Percentiles rank a stretch among this genome's conserved stretches.
Evolutionary conservation across 1,140 invertebrate genomes (phyloP).

Genomic region (Drosophila varians): DNA sequence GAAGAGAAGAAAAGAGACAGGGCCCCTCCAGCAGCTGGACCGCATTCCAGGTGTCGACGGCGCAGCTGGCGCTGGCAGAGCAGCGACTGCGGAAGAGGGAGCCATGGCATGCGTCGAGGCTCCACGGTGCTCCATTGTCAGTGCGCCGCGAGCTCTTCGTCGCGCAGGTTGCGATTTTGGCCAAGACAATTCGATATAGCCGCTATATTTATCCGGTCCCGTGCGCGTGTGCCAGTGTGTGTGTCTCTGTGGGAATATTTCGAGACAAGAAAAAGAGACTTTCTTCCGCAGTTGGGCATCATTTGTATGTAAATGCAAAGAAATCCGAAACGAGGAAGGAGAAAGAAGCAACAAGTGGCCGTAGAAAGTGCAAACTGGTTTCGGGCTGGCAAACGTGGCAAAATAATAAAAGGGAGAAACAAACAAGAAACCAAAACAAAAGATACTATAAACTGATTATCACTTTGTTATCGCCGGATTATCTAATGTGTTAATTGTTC

Average conservation of each 20-base stretch:
- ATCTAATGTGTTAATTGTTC: conserved; percentile 21
- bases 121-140: conserved; percentile 23
- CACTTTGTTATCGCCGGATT: conserved; percentile 22
- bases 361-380: conserved; percentile 65
- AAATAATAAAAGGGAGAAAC: conserved; percentile 1
- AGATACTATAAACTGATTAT: conserved; percentile 6
- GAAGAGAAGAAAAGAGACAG: conserved; percentile 35
- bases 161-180: conserved; percentile 42
- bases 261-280: conserved; percentile 42
- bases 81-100: conserved; percentile 12
- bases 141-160: conserved; percentile 62
- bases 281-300: conserved; percentile 54
- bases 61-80: conserved; percentile 4
- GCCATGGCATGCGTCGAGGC: conserved; percentile 28
- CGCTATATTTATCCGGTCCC: conserved; percentile 30
- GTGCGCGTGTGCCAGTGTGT: neutral
- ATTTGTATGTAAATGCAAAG: conserved; percentile 51
- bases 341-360: conserved; percentile 29
- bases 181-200: conserved; percentile 8
- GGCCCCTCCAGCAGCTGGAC: conserved; percentile 29
- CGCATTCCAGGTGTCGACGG: conserved; percentile 24
- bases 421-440: conserved; percentile 15
- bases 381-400: conserved; percentile 57
- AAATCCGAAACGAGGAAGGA: conserved; percentile 28
- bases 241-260: conserved; percentile 43